Conservation (phyloP, 2,797 vertebrate genomes). For the Pelochelys cantorii region DNA sequence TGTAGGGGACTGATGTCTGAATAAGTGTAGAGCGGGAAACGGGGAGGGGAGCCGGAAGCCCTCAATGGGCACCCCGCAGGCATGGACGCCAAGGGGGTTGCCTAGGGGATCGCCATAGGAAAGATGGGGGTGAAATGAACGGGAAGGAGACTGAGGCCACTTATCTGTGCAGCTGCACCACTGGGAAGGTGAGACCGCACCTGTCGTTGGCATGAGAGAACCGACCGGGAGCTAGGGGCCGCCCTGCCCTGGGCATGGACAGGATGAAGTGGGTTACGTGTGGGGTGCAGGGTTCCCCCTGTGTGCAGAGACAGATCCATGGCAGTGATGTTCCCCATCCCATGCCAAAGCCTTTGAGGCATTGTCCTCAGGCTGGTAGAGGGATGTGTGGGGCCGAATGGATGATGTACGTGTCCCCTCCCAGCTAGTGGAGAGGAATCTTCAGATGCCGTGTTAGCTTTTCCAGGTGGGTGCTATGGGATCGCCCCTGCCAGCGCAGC, state of each 20-base stretch:
- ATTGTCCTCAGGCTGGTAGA: too few species aligned
- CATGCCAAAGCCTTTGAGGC: too few species aligned
- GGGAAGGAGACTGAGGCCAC: background rate
- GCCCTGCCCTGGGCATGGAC: background rate
- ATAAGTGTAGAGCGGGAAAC: background rate
- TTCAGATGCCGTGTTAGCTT: background rate
- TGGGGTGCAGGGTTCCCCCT: too few species aligned
- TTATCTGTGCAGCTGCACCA: background rate
- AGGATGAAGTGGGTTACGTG: background rate
- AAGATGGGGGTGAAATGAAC: background rate
- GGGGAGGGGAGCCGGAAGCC: background rate
- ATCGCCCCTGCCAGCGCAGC: background rate
- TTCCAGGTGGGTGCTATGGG: background rate
- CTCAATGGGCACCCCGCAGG: background rate
- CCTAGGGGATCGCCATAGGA: background rate
- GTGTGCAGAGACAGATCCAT: too few species aligned
- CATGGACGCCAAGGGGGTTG: background rate
- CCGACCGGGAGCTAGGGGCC: background rate
- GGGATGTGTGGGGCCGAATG: background rate
- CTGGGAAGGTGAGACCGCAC: background rate
- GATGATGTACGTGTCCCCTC: background rate
- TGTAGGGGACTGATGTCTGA: background rate
- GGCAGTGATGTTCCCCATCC: too few species aligned
- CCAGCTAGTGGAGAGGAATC: background rate
- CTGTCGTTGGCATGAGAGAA: background rate